Evolutionary conservation across 2,797 vertebrate genomes (phyloP).

Genomic region (Takifugu ocellatus): DNA sequence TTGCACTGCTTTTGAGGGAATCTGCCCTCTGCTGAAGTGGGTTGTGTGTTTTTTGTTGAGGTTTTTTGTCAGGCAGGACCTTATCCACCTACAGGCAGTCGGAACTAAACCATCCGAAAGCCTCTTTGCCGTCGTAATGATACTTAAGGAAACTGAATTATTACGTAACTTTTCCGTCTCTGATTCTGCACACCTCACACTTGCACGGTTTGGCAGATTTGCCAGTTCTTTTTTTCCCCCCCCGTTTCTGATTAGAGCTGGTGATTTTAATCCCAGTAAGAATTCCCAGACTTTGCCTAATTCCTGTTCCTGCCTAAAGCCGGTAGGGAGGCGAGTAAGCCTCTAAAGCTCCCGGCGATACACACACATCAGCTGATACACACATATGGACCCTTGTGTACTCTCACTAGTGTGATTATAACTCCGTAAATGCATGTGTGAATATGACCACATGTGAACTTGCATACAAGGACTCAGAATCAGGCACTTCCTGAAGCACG

Average conservation of each 20-base stretch:
- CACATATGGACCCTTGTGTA: slow-evolving; percentile 19
- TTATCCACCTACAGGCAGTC: no score
- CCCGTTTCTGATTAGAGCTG: slow-evolving; percentile 56
- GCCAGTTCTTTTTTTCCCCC: slow-evolving; percentile 4
- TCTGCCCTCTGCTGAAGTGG: slow-evolving; percentile 24
- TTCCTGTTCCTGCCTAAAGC: slow-evolving; percentile 60
- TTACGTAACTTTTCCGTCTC: slow-evolving; percentile 51
- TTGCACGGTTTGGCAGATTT: slow-evolving; percentile 43
- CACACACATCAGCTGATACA: slow-evolving; percentile 19
- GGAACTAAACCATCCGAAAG: not conserved
- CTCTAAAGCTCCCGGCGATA: slow-evolving; percentile 42
- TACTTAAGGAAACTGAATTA: slow-evolving; percentile 28
- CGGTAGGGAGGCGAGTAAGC: slow-evolving; percentile 58
- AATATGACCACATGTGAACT: not conserved
- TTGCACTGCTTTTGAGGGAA: slow-evolving; percentile 21
- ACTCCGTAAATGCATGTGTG: slow-evolving; percentile 6
- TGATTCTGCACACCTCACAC: not conserved
- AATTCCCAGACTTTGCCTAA: slow-evolving; percentile 69
- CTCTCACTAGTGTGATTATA: slow-evolving; percentile 10
- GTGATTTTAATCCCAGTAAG: slow-evolving; percentile 64
- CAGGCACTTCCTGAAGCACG: slow-evolving; percentile 1
- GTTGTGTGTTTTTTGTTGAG: slow-evolving; percentile 19
- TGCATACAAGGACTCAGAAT: slow-evolving; percentile 5
- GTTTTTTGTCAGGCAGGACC: slow-evolving; percentile 38
- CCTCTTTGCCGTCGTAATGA: slow-evolving; percentile 27